These are phyloP conservation scores for Crocuta crocuta DNA, from an alignment of 2,113 vertebrate species.

Conservation along the genomic window DNA sequence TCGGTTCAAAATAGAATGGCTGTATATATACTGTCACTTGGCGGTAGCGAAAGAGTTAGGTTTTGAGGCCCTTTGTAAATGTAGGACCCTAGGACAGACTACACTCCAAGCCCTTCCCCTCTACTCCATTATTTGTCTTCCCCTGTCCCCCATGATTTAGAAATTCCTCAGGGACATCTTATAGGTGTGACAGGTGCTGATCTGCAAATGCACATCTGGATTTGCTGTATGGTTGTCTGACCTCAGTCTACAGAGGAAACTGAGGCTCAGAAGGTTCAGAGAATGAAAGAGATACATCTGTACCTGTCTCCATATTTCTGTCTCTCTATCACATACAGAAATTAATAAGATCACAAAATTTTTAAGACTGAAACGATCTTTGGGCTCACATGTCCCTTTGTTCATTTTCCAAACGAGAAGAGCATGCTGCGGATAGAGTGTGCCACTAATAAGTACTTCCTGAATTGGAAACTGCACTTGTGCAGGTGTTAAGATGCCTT, in stretches of 20 bases:
- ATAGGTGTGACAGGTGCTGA: not conserved
- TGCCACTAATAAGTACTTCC: not conserved
- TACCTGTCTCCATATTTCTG: not conserved
- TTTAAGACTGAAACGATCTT: not conserved
- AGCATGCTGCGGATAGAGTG: not conserved
- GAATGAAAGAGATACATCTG: not conserved
- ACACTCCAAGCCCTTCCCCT: not conserved
- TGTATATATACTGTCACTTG: not conserved
- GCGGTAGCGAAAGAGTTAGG: not conserved
- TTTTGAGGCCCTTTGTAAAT: not conserved
- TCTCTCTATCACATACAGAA: not conserved
- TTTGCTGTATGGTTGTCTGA: not conserved
- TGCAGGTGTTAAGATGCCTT: conserved; percentile 55
- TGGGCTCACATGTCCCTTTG: not conserved
- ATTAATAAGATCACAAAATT: not conserved
- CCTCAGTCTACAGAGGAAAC: not conserved
- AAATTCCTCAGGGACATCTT: not conserved
- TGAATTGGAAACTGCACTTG: conserved; percentile 1
- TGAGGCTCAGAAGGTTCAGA: not conserved
- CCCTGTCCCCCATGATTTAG: not conserved
- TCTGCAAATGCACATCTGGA: not conserved
- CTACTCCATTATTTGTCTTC: not conserved
- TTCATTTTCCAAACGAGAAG: conserved; percentile 20
- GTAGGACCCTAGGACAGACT: not conserved
- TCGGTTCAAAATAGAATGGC: not conserved